Conservation (phyloP, 2,797 vertebrate genomes). For the Melanotaenia boesemani region DNA sequence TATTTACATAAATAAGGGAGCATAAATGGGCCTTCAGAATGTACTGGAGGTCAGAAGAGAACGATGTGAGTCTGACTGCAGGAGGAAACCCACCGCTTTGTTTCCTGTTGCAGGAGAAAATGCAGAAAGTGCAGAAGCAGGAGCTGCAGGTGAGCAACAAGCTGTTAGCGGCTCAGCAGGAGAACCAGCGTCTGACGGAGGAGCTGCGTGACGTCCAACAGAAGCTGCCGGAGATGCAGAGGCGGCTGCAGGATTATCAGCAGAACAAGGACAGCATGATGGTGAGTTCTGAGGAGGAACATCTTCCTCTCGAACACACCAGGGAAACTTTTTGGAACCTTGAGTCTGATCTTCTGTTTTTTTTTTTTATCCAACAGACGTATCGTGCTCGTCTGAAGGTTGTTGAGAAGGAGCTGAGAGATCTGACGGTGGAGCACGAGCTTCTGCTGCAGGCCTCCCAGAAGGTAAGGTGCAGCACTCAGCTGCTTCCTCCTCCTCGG, state of each 20-base stretch:
- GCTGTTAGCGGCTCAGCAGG: slow-evolving; percentile 16
- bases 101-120: slow-evolving; percentile 26
- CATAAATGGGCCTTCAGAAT: no score
- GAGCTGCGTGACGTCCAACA: slow-evolving; percentile 24
- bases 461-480: slow-evolving; percentile 37
- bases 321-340: no score
- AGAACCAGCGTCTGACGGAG: slow-evolving; percentile 32
- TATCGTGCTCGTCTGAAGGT: slow-evolving; percentile 29
- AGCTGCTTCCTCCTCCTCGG: neutral
- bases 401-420: slow-evolving; percentile 35
- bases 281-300: slow-evolving; percentile 28
- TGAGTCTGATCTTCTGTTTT: no score
- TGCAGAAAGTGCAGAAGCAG: neutral
- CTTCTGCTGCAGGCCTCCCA: slow-evolving; percentile 58
- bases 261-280: neutral
- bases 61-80: no score
- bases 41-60: no score
- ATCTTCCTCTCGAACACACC: no score
- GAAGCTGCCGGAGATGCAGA: slow-evolving; percentile 7
- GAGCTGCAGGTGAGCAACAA: neutral
- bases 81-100: no score
- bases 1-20: no score
- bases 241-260: slow-evolving; percentile 18
- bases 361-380: slow-evolving; percentile 21
- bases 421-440: slow-evolving; percentile 47